Base-by-base conservation (phyloP, 2,888 invertebrate genomes). In the Eupeodes luniger region DNA sequence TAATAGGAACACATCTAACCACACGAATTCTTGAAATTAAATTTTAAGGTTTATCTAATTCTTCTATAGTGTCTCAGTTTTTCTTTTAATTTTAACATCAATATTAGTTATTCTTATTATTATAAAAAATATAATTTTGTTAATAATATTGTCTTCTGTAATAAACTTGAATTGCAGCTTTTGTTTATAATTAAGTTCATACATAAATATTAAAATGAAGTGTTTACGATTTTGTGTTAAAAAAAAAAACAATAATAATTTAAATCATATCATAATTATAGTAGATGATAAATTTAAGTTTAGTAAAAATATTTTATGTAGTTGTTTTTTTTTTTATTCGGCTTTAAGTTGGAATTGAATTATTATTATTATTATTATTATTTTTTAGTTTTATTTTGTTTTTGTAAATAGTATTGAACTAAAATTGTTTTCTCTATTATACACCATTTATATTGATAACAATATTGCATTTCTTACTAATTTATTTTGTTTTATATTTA, bases 251-350 rank as follows among this genome's bases (percentile, higher is more conserved):
- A 59, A 72, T 16, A 80, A 57, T 67, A 44, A 7, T n/a, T 70
- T 62, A 34, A 84, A 84, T 76, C 87, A 87, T 87, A 87, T 84
- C 84, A 84, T 81, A 74, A 84, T 74, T 53, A 79, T 79, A 86
- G 82, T 80, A 80, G 76, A 80, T 70, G 76, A 72, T 87, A 69
- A 87, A 55, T 83, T 86, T 83, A 66, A 64, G 53, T 59, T 81
- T 84, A 87, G 80, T 72, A 44, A 84, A 80, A 80, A 84, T 57
- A 5, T 44, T 62, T 78, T 57, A 74, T 79, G 27, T 27, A 79
- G 57, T 62, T 36, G 47, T 47, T 47, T 47, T 47, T 47, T 72
- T 81, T 82, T 47, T 27, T 27, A 27, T 27, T 86, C 75, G 86
- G n/a, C 83, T 80, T 12, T 49, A 80, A 87, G 83, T 75, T 77